phyloP scores from a whole-genome alignment of 2,797 vertebrate species.

The Acanthurus tractus region DNA sequence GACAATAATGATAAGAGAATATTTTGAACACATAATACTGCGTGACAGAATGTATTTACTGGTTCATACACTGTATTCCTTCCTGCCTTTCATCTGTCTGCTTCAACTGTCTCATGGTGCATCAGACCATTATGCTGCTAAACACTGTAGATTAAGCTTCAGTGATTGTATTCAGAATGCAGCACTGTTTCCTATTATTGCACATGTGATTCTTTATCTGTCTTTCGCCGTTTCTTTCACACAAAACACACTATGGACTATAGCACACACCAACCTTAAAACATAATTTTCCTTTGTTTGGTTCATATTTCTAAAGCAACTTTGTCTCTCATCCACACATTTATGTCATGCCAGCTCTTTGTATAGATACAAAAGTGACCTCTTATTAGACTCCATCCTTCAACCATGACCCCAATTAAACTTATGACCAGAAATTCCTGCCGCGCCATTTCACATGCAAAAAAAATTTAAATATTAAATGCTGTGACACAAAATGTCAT shows the following conservation, averaged over 20 bases:
- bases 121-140: slow-evolving; percentile 14
- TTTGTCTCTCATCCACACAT: slow-evolving; percentile 5
- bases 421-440: slow-evolving; percentile 40
- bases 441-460: slow-evolving; percentile 6
- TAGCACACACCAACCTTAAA: neutral
- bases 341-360: slow-evolving; percentile 14
- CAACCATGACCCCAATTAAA: slow-evolving; percentile 69
- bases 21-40: neutral
- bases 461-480: slow-evolving; percentile 11
- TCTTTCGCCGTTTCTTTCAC: neutral
- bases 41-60: neutral
- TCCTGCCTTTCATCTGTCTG: neutral
- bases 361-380: slow-evolving; percentile 38
- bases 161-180: slow-evolving; percentile 10
- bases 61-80: neutral
- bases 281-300: neutral
- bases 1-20: no score
- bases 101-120: neutral
- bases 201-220: neutral
- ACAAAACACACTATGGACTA: neutral
- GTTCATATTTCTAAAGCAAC: neutral
- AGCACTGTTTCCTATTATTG: neutral
- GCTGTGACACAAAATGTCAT: slow-evolving; percentile 2
- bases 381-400: slow-evolving; percentile 43
- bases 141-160: slow-evolving; percentile 20